phyloP scores from a whole-genome alignment of 2,888 invertebrate species.

The Cotesia congregata region DNA sequence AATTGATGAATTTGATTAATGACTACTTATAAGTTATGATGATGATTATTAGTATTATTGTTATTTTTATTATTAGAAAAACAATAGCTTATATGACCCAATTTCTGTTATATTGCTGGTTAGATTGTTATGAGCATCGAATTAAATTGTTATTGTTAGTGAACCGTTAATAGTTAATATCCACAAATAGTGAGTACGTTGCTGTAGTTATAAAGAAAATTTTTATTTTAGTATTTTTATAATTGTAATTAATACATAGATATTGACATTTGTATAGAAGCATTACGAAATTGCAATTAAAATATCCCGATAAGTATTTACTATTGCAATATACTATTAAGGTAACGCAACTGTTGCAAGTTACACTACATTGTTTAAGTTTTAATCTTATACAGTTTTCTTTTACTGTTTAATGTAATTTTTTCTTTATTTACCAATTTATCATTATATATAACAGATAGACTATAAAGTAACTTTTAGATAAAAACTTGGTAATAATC shows the following conservation, averaged over 20 bases:
- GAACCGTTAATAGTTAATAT: conserved; percentile 33
- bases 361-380: no score
- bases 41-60: not conserved
- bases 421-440: no score
- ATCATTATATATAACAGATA: no score
- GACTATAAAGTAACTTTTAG: no score
- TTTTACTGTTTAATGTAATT: no score
- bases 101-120: conserved; percentile 34
- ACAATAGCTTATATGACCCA: conserved; percentile 8
- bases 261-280: no score
- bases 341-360: no score
- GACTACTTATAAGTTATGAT: not conserved
- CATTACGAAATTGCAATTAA: not conserved
- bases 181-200: conserved; percentile 31
- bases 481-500: no score
- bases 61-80: not conserved
- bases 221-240: conserved; percentile 35
- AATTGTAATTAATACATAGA: conserved; percentile 13
- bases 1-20: no score
- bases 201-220: conserved; percentile 17
- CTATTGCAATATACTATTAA: no score
- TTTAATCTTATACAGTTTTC: no score
- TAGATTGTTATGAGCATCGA: conserved; percentile 25
- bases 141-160: conserved; percentile 39
- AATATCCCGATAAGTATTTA: not conserved